Evolutionary conservation across 2,888 invertebrate genomes (phyloP).

Genomic region (Plagodis dolabraria): DNA sequence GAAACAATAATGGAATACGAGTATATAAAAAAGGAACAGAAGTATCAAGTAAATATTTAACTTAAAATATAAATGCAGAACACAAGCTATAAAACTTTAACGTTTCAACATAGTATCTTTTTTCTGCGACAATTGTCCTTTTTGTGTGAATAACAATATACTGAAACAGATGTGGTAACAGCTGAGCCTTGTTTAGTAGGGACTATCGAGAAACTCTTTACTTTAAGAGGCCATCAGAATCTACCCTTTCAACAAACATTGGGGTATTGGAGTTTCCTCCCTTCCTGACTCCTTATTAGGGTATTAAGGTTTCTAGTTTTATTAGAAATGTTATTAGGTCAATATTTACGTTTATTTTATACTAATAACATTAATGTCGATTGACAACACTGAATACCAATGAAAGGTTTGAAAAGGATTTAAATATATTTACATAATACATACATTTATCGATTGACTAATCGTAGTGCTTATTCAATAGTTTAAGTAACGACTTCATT

Average conservation of each 20-base stretch:
- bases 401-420: conserved; percentile 1
- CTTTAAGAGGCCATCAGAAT: neutral
- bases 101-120: neutral
- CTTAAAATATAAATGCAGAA: no score
- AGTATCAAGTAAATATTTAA: no score
- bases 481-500: conserved; percentile 5
- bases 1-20: no score
- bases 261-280: no score
- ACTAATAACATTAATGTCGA: no score
- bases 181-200: conserved; percentile 15
- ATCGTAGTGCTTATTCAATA: conserved; percentile 13
- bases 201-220: conserved; percentile 5
- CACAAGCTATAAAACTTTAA: no score
- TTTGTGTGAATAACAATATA: neutral
- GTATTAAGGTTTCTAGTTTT: no score
- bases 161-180: conserved; percentile 10
- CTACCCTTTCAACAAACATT: conserved; percentile 4
- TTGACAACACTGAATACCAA: neutral
- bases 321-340: no score
- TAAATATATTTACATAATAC: conserved; percentile 4
- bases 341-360: no score
- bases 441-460: conserved; percentile 11
- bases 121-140: neutral
- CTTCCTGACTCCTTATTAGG: no score
- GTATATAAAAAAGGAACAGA: no score